Base-by-base conservation (phyloP, 2,888 invertebrate genomes). In the Quadriops clusia region DNA sequence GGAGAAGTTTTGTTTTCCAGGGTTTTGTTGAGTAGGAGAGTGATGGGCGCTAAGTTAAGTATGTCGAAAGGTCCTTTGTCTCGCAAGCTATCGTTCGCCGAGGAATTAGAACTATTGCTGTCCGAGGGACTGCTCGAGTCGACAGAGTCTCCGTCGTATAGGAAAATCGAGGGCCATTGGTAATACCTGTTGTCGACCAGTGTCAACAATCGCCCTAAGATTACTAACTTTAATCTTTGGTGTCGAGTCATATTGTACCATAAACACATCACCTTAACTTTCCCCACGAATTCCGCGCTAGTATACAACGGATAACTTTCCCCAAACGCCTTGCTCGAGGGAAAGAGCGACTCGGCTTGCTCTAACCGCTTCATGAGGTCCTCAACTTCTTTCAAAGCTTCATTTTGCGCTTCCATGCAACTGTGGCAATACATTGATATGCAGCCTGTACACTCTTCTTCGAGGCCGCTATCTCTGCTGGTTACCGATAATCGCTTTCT, bases 221-320 rank as follows among this genome's bases (percentile, higher is more conserved):
- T 76, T 37, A 79, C 65, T 41, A 93, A 62, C 58, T 85, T 87
- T 30, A 87, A 66, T 28, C 83, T 73, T 57, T 90, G 77, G 57
- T 87, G 84, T 44, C 75, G 72, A 1, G 85, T 84, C 54, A 85
- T 80, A 60, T 93, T 94, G 58, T 82, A 83, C 91, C 93, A 94
- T 3, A 90, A 65, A 50, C 85, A 87, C 72, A 93, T 77, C 7
- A 87, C 80, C 59, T 80, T 78, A 6, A 82, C 68, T 45, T 78
- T 64, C 29, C 70, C 69, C 15, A 70, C 69, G 48, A 86, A 81
- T 32, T 67, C 65, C 2, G 66, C 54, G 34, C 74, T 73, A 36
- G 67, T 72, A 39, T 81, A 74, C 9, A 77, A 63, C 8, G 80
- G 78, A 63, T 81, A 82, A 36, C 80, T 73, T 4, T 62, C 63